Base-by-base conservation (phyloP, 2,797 vertebrate genomes). In the Nasua narica region DNA sequence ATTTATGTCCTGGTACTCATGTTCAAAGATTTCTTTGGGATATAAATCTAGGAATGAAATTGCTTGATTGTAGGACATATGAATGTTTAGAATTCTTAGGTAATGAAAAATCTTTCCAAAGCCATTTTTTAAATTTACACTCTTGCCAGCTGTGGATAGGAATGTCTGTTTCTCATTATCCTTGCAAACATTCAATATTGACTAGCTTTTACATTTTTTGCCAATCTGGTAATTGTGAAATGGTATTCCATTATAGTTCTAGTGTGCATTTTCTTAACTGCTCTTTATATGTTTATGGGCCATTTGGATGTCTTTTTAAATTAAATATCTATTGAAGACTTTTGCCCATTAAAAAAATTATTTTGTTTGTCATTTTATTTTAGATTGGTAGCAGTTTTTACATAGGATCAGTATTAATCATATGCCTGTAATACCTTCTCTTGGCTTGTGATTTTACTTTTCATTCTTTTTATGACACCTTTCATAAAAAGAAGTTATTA, bases 401-500 rank as follows among this genome's bases (percentile, higher is more conserved):
- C 35, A 65, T 40, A 77, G 15, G 4, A 11, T 86, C 62, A 85
- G 5, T 2, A 65, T 77, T 78, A 88, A 72, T 94, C 46, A 65
- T 8, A 48, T 21, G 62, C n/a, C 35, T 54, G 0, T 43, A 50
- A 79, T 90, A 32, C 54, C 15, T 62, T 76, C 35, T 69, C 13
- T 43, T 12, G 13, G 18, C 16, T 95, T 82, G 37, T 52, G 10
- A 76, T 14, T 62, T 81, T 18, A 35, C 32, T 91, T 88, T 83
- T 54, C 54, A 60, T 70, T 91, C 16, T 52, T 94, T 69, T 83
- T 52, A 46, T 10, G 3, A 65, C 67, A 7, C 16, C 3, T 32
- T 91, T 94, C 35, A 86, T 90, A 37, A 54, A 74, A 86, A 82
- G n/a, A 50, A 70, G 21, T 92, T 60, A 78, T 93, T 76, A 54